Base-by-base conservation (phyloP, 2,113 vertebrate genomes). In the Coracopsis vasa region DNA sequence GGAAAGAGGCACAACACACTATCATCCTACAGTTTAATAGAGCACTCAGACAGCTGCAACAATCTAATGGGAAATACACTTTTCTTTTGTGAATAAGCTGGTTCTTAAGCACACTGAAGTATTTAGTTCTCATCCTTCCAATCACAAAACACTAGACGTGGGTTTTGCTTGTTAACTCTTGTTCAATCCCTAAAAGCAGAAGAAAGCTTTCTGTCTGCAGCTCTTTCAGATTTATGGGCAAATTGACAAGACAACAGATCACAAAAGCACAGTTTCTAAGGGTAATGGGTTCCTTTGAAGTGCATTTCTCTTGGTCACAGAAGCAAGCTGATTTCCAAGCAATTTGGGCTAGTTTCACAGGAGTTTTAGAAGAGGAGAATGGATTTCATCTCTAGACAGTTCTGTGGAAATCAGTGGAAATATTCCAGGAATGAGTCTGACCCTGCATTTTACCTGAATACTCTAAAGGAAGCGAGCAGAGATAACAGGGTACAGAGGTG, bases 221-320 rank as follows among this genome's bases (percentile, higher is more conserved):
- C 69, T 88, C 61, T 84, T 92, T 94, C 66, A 94, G 77, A 89
- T 85, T 91, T 80, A 78, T 5, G 2, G 83, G 77, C 62, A 88
- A 95, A 95, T 6, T 86, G 91, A 93, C 83, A 93, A 91, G 88
- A 96, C 83, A 94, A 86, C 47, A 75, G 86, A 93, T 79, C 77
- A 92, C 80, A 92, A 79, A 84, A 77, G 80, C 70, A 37, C 31
- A 66, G 83, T 91, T 94, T 92, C 88, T 81, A 81, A 84, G 92
- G 83, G 61, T 87, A 95, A 93, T 91, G 94, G 53, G n/a, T 53
- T 82, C 88, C 84, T 94, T 85, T 97, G 94, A 96, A 97, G 89
- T 53, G 16, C 54, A 61, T 95, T 95, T 96, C 75, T 78, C 88
- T 61, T 14, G 53, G 94, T 89, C 83, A 94, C 58, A 91, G 86